A percentile compares a stretch with the other conserved stretches of the same genome.
Evolutionary conservation across 2,888 invertebrate genomes (phyloP).

Genomic region (Hypercompe scribonia): DNA sequence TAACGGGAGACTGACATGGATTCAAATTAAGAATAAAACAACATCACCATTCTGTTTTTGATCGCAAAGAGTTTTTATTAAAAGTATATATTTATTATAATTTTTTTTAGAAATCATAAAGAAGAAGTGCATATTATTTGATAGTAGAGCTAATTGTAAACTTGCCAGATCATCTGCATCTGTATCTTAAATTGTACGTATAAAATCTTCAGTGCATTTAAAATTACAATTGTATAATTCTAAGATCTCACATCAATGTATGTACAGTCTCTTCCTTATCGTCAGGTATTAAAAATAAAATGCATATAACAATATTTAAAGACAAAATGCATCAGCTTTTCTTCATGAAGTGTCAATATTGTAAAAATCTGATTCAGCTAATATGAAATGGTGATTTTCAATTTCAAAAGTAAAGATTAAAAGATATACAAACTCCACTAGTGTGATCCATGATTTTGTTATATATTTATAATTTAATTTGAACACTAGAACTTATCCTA

Average conservation of each 20-base stretch:
- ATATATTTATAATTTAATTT: too few relatives aligned
- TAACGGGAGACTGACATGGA: not conserved
- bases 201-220: not conserved
- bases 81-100: not conserved
- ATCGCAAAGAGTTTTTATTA: not conserved
- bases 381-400: too few relatives aligned
- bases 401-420: too few relatives aligned
- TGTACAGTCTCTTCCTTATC: constrained; percentile 17
- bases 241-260: constrained; percentile 33
- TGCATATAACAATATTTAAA: not conserved
- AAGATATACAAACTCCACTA: too few relatives aligned
- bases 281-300: constrained; percentile 31
- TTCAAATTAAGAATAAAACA: not conserved
- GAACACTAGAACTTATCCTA: too few relatives aligned
- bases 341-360: not conserved
- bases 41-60: not conserved
- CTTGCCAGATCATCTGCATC: not conserved
- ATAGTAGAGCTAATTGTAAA: not conserved
- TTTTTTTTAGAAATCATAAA: not conserved
- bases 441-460: too few relatives aligned
- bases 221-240: constrained; percentile 1
- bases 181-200: not conserved
- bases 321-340: not conserved
- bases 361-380: not conserved
- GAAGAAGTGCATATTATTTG: not conserved